Conservation (phyloP, 2,113 vertebrate genomes). For the Leuciscus idus region DNA sequence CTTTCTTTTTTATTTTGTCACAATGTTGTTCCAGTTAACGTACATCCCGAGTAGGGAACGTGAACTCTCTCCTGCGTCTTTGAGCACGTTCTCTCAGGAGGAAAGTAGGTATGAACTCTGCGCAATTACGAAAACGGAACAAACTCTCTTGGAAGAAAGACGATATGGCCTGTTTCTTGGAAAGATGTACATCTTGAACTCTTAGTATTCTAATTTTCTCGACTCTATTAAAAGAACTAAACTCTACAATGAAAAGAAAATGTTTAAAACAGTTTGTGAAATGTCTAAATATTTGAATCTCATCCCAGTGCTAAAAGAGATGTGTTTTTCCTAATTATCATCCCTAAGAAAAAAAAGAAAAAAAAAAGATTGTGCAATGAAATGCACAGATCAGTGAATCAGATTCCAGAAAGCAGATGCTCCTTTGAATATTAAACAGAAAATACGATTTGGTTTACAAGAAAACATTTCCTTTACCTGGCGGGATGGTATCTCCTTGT, state of each 20-base stretch:
- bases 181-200: conserved; percentile 75
- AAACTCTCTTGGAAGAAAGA: conserved; percentile 18
- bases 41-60: conserved; percentile 53
- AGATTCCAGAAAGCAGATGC: conserved; percentile 42
- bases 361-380: conserved; percentile 49
- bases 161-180: conserved; percentile 59
- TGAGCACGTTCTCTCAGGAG: conserved; percentile 31
- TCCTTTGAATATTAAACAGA: conserved; percentile 64
- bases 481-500: conserved; percentile 46
- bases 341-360: conserved; percentile 70
- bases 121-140: conserved; percentile 2
- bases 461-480: conserved; percentile 52
- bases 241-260: conserved; percentile 76
- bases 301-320: conserved; percentile 79
- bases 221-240: conserved; percentile 76
- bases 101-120: conserved; percentile 21
- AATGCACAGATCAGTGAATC: conserved; percentile 65
- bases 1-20: conserved; percentile 50
- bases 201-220: conserved; percentile 81
- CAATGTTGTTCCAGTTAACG: conserved; percentile 59
- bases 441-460: conserved; percentile 71
- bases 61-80: conserved; percentile 33
- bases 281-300: conserved; percentile 85
- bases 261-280: conserved; percentile 78
- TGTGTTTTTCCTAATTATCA: conserved; percentile 75